Evolutionary conservation across 2,888 invertebrate species (phyloP), one percentile per base, ranked within the genome.

Genomic region (Anagyrus pseudococci): DNA sequence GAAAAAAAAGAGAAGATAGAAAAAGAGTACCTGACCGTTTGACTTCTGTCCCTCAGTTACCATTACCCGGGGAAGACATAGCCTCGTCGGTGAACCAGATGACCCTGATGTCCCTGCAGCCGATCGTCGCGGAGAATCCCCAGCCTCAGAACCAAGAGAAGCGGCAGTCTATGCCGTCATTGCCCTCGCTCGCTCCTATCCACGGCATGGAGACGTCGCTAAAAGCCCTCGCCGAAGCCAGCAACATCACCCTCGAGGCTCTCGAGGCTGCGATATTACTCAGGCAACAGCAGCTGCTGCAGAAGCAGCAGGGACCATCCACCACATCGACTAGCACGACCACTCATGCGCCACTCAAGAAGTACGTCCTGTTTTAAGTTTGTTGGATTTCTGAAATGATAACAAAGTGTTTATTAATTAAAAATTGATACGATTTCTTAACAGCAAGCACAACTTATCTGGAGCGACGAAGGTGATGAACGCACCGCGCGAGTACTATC

Each of bases 401-500:
- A n/a, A n/a, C n/a, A 17, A 13, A 37, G 3, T 37, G 33, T 2
- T 2, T 13, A 2, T 8, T 8, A 2, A n/a, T n/a, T n/a, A 37
- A 37, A 2, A 4, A 37, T 29, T 29, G 29, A n/a, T n/a, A n/a
- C n/a, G n/a, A 37, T 10, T 37, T 37, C 13, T 37, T 10, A 37
- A 10, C 7, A 10, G 7, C 37, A 10, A 37, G 46, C 25, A 37
- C 19, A 53, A 44, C n/a, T 56, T 75, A 64, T 71, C 77, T 2
- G 77, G 79, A n/a, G 75, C 74, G 13, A 81, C 81, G 7, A 82
- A 92, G 83, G 93, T 94, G 4, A 94, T 94, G 94, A 94, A 94
- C 76, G 93, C 94, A 0, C 94, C 94, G 0, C 87, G 89, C 48
- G 94, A 94, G 74, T 94, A 94, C 77, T 94, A 94, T 77, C 94